Evolutionary conservation across 2,888 invertebrate genomes (phyloP), one percentile per base, ranked within the genome.

Genomic region (Brassicogethes aeneus): DNA sequence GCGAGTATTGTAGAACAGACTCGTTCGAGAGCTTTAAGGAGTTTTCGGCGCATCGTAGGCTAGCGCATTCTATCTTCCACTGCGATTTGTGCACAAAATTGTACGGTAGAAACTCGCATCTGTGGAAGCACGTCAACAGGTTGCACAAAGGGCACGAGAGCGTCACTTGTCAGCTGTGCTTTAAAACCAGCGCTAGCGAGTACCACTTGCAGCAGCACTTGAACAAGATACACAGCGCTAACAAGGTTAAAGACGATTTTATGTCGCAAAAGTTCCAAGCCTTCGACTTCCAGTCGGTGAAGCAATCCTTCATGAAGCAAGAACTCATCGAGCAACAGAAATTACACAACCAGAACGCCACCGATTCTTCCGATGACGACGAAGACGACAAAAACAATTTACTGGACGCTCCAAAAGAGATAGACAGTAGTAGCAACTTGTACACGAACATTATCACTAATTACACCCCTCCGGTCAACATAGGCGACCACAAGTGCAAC

Each of bases 91-190:
- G 77, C 52, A 73, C 72, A 48, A 77, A 77, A 51, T 76, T 71
- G 48, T 77, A 77, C 49, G 76, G 76, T 0, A 61, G 76, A 8
- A 76, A 75, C 15, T 76, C 76, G 7, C 77, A 77, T 50, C 53
- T 77, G 8, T 77, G 77, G 77, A 77, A 77, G 52, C 77, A 77
- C 52, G 77, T 77, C 1, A 76, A 76, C 51, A 65, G 76, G 32
- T 67, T 75, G 8, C 77, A 77, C 53, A 67, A 67, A 53, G 74
- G 74, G 10, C 75, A 77, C 54, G 71, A 71, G n/a, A 74, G 74
- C 42, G 71, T 77, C 3, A 77, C 77, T 0, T 77, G 77, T 51
- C 70, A 72, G 31, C 63, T 74, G 33, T 77, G 77, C 50, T 63
- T 71, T 45, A 75, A 76, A 52, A 76, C 76, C 0, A 75, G 75